phyloP scores from a whole-genome alignment of 2,888 invertebrate species.

The Monochamus alternatus region DNA sequence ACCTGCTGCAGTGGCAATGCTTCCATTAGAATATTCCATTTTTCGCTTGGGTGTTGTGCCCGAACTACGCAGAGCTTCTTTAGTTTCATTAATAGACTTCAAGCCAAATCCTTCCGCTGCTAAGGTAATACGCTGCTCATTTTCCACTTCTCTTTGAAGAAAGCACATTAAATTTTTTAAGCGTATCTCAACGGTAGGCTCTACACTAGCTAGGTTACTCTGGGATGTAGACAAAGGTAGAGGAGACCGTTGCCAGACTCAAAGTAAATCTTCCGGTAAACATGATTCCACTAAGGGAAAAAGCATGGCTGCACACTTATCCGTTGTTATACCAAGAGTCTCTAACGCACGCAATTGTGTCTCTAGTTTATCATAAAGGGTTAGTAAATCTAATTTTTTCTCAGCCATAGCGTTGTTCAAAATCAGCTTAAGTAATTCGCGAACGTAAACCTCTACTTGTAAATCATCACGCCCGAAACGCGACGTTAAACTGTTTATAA shows the following conservation, averaged over 20 bases:
- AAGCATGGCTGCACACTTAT: slow-evolving; percentile 59
- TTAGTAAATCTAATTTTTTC: slow-evolving; percentile 42
- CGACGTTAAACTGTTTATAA: slow-evolving; percentile 49
- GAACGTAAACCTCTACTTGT: slow-evolving; percentile 59
- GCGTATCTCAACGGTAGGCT: slow-evolving; percentile 13
- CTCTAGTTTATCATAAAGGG: slow-evolving; percentile 58
- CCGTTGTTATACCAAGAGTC: slow-evolving; percentile 55
- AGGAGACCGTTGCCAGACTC: slow-evolving; percentile 27
- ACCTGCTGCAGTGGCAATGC: slow-evolving; percentile 32
- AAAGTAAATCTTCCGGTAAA: slow-evolving; percentile 56
- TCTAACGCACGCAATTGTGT: slow-evolving; percentile 58
- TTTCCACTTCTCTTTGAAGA: no score
- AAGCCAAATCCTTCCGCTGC: no score
- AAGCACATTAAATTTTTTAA: slow-evolving; percentile 1
- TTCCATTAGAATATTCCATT: not conserved
- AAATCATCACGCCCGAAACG: slow-evolving; percentile 59
- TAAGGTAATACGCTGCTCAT: no score
- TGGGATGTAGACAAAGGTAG: slow-evolving; percentile 50
- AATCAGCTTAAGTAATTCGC: slow-evolving; percentile 59
- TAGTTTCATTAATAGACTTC: no score
- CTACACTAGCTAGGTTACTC: slow-evolving; percentile 31
- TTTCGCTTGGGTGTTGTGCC: not conserved
- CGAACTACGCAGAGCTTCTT: not conserved
- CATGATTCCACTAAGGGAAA: slow-evolving; percentile 61
- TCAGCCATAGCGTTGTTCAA: slow-evolving; percentile 49